Conservation (phyloP, 2,113 vertebrate genomes). For the Pandion haliaetus region DNA sequence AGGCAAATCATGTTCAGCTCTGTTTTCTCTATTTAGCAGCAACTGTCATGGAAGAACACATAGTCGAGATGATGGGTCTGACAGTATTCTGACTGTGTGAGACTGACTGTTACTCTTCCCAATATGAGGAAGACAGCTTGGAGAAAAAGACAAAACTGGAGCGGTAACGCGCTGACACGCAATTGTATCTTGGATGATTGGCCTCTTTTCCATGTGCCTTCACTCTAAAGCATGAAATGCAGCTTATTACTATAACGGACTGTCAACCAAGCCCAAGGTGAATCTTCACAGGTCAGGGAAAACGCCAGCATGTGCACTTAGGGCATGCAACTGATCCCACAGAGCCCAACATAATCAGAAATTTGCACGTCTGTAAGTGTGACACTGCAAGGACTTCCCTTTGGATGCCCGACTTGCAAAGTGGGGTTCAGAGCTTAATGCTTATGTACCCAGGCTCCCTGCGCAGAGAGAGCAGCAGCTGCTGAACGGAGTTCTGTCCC, state of each 20-base stretch:
- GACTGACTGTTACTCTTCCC: not conserved
- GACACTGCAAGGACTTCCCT: not conserved
- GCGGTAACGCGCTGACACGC: rapidly evolving
- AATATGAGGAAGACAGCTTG: not conserved
- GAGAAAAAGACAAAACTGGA: not conserved
- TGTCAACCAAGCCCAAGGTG: not conserved
- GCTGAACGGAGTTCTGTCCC: rapidly evolving
- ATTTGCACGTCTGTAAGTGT: not conserved
- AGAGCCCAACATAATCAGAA: not conserved
- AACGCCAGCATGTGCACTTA: not conserved
- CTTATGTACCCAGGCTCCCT: not conserved
- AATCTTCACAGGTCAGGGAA: not conserved
- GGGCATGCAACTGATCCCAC: not conserved
- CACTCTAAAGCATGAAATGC: not conserved
- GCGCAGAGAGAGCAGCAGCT: not conserved
- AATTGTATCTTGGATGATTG: not conserved
- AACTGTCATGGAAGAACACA: not conserved
- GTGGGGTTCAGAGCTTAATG: not conserved
- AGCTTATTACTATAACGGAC: not conserved
- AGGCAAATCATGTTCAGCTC: not conserved
- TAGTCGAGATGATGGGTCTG: not conserved
- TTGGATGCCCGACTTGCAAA: not conserved
- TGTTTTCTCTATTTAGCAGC: not conserved
- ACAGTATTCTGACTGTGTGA: not conserved
- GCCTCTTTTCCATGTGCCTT: not conserved